Conservation (phyloP, 2,113 vertebrate genomes). For the Crotalus viridis region DNA sequence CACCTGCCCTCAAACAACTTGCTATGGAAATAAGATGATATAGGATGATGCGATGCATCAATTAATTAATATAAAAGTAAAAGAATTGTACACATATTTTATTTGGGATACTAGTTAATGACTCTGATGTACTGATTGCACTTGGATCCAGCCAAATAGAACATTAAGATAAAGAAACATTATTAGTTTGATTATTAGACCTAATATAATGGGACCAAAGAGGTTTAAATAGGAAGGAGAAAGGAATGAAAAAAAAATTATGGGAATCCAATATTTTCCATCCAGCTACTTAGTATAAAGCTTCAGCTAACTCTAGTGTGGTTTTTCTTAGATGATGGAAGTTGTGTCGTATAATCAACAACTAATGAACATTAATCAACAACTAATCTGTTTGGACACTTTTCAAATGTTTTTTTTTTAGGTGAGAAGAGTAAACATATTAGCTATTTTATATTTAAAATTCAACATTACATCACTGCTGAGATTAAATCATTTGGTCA, state of each 20-base stretch:
- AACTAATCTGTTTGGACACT: not conserved
- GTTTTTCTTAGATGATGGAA: not conserved
- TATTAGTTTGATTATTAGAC: constrained; percentile 67
- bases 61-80: constrained; percentile 65
- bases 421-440: not conserved
- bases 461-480: not conserved
- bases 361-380: not conserved
- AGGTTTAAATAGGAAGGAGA: constrained; percentile 51
- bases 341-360: constrained; percentile 6
- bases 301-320: constrained; percentile 21
- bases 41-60: constrained; percentile 46
- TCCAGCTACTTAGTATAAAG: constrained; percentile 28
- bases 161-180: constrained; percentile 56
- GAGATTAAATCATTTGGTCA: constrained; percentile 1
- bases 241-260: constrained; percentile 13
- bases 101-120: constrained; percentile 68
- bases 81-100: constrained; percentile 63
- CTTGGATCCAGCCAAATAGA: constrained; percentile 54
- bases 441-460: not conserved
- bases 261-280: constrained; percentile 23
- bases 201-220: constrained; percentile 45
- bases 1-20: constrained; percentile 64
- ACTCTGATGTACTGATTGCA: constrained; percentile 55
- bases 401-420: not conserved
- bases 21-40: constrained; percentile 65